Percentiles rank a stretch among this genome's conserved stretches.
Evolutionary conservation across 2,113 vertebrate species (phyloP).

Genomic region (Forbesichthys agassizii): DNA sequence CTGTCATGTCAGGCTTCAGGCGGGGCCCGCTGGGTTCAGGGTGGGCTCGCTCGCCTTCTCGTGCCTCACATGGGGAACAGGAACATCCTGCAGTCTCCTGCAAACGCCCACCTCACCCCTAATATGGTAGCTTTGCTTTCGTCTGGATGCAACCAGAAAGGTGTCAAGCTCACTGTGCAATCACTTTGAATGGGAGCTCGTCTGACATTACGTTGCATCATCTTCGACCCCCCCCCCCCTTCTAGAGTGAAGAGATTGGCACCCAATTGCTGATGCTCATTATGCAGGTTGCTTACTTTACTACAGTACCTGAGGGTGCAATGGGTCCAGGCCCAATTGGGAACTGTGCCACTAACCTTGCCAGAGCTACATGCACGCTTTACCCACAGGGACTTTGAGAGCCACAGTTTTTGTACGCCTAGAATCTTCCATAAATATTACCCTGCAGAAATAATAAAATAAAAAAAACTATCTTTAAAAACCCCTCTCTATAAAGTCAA

Average conservation of each 20-base stretch:
- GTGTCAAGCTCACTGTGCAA: conserved; percentile 29
- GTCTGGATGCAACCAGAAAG: conserved; percentile 25
- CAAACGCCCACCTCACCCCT: neutral
- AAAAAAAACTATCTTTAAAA: neutral
- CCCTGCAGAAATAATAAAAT: neutral
- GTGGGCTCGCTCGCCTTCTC: conserved; percentile 33
- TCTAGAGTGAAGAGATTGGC: conserved; percentile 23
- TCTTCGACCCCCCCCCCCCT: conserved; percentile 36
- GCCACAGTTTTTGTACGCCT: neutral
- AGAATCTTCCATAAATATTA: neutral
- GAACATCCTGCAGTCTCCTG: conserved; percentile 18
- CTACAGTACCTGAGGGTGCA: neutral
- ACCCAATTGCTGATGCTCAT: conserved; percentile 11
- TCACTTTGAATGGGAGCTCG: conserved; percentile 27
- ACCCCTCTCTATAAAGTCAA: neutral
- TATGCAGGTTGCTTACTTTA: conserved; percentile 1
- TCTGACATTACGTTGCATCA: conserved; percentile 42
- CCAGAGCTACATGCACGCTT: neutral
- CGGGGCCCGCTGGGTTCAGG: conserved; percentile 54
- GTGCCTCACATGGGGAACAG: conserved; percentile 16
- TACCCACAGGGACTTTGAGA: no score
- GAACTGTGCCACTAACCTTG: neutral
- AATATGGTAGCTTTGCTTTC: conserved; percentile 42
- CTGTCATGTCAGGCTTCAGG: conserved; percentile 36
- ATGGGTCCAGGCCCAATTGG: neutral